Conservation (phyloP, 2,888 invertebrate species). For the Limulus polyphemus region DNA sequence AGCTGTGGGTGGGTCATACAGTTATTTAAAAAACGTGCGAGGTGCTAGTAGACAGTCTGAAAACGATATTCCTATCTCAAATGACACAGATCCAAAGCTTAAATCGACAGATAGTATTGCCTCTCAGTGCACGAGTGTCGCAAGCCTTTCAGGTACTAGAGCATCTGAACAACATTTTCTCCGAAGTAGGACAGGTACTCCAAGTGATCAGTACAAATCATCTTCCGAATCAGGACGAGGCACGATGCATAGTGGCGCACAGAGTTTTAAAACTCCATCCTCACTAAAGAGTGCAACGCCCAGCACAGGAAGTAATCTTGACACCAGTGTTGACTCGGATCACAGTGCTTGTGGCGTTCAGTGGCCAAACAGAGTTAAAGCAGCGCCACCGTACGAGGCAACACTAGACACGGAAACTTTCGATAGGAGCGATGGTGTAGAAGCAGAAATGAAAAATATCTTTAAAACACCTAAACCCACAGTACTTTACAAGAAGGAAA, state of each 20-base stretch:
- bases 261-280: conserved; percentile 16
- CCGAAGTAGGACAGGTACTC: neutral
- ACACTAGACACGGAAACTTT: conserved; percentile 7
- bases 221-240: conserved; percentile 29
- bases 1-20: too few species aligned
- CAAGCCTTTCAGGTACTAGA: neutral
- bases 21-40: too few species aligned
- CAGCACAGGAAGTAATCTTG: conserved; percentile 23
- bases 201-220: conserved; percentile 22
- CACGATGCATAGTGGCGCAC: conserved; percentile 25
- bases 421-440: too few species aligned
- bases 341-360: conserved; percentile 19
- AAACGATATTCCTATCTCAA: too few species aligned
- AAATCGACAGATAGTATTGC: too few species aligned
- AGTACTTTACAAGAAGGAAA: conserved; percentile 5
- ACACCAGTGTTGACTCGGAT: conserved; percentile 29
- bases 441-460: conserved; percentile 2
- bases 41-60: too few species aligned
- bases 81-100: too few species aligned
- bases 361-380: conserved; percentile 6
- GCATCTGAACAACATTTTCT: neutral
- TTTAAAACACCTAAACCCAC: conserved; percentile 15
- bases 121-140: neutral
- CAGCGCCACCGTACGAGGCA: neutral
- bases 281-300: conserved; percentile 21